Base-by-base conservation (phyloP, 2,888 invertebrate genomes). In the Eulithis prunata region DNA sequence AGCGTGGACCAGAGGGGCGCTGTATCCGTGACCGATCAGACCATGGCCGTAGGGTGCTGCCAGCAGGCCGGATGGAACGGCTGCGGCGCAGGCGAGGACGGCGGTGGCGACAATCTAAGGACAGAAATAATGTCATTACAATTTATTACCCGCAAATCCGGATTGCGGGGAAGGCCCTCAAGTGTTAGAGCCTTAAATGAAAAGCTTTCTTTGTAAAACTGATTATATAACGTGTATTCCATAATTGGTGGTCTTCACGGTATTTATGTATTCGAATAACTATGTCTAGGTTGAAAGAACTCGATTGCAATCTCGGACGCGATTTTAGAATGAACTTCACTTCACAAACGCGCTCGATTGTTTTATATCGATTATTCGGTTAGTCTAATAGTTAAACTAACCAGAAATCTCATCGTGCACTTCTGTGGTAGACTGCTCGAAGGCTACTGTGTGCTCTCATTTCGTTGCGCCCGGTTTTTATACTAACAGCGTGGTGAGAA, bases 51-150 rank as follows among this genome's bases (percentile, higher is more conserved):
- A 88, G 78, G 83, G 85, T 45, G 81, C 79, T 72, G 82, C 87
- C 84, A 89, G 83, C 88, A 89, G 82, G 67, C 89, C 89, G 57
- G 89, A 88, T 57, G 89, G 89, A 64, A 83, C 89, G 74, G 90
- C 90, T 85, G 89, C 88, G 88, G 89, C 90, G 87, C 86, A 88
- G 86, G 85, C 85, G 81, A 85, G 82, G 85, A 94, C 85, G 88
- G 94, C 91, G 84, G 90, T 89, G 88, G 94, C 88, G 80, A 94
- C 93, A 89, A 94, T 94, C 94, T 94, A 90, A 56, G 83, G 85
- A 72, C 62, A 73, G 61, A 57, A 52, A 60, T 56, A 60, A 61
- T 53, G 12, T 56, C 45, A 45, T 45, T 8, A 45, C 21, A 56
- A 21, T 38, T 36, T 53, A 3, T 7, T 1, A 36, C 8, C 49